A percentile compares a stretch with the other conserved stretches of the same genome.
phyloP scores from a whole-genome alignment of 2,113 vertebrate species.

The Nyctibius bracteatus region DNA sequence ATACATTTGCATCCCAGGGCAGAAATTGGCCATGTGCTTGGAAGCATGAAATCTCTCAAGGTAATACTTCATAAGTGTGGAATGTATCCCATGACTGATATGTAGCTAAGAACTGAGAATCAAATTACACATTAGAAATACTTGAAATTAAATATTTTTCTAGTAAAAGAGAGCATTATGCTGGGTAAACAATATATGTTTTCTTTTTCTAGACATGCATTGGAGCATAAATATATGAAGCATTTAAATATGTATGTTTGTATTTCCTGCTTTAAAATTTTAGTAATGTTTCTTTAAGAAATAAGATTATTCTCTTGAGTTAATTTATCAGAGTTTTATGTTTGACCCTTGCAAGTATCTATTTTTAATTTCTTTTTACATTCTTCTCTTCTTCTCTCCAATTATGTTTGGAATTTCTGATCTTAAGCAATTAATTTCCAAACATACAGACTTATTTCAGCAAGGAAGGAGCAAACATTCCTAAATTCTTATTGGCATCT shows the following conservation, averaged over 20 bases:
- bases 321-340: background rate
- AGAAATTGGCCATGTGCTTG: background rate
- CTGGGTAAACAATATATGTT: background rate
- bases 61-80: slow-evolving; percentile 59
- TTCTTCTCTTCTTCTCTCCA: background rate
- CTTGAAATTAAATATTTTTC: slow-evolving; percentile 40
- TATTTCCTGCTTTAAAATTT: background rate
- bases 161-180: slow-evolving; percentile 8
- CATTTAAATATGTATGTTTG: background rate
- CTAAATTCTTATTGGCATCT: background rate
- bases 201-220: background rate
- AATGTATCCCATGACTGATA: slow-evolving; percentile 63
- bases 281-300: background rate
- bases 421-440: slow-evolving; percentile 8
- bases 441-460: background rate
- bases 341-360: background rate
- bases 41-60: slow-evolving; percentile 55
- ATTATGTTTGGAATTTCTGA: background rate
- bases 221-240: background rate
- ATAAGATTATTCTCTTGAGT: background rate
- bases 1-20: slow-evolving; percentile 22
- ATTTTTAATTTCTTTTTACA: background rate
- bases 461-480: background rate
- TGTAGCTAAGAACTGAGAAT: slow-evolving; percentile 43
- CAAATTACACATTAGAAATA: slow-evolving; percentile 48